Evolutionary conservation across 92 coral and sea anemone genomes (phyloP), one percentile per base, ranked within the genome.

Genomic region (Epizoanthus rinbou): DNA sequence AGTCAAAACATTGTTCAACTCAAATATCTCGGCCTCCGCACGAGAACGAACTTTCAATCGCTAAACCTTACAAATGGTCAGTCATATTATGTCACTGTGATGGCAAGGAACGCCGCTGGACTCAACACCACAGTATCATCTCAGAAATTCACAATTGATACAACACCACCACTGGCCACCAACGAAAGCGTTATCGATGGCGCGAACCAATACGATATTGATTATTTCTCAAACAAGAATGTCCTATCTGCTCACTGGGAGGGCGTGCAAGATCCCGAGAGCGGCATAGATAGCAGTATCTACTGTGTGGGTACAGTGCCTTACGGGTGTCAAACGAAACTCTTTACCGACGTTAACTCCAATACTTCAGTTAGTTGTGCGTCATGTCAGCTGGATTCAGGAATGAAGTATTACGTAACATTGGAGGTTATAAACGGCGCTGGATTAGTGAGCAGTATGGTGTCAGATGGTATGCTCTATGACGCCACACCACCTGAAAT

Each of bases 231-330:
- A 14, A 79, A 87, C 13, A 33, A 67, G 19, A 91, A 76, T 56
- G 70, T 79, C 8, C 71, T 94, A 31, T 74, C 93, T 7, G 96
- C 92, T 3, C 94, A 87, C 80, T 96, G 99, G 99, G 98, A 94
- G 63, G 76, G 67, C 53, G 80, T 95, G 47, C 73, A 73, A 9
- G 99, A 96, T 69, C 88, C 90, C 3, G 95, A 97, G 50, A 97
- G 99, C 83, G 92, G 92, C 16, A 83, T 97, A 14, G 24, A 60
- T 13, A 84, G 73, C 19, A 88, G 88, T 62, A 76, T 65, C 23
- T 97, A 90, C 85, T 97, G 99, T 56, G 59, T 97, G 1, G 99
- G 99, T 15, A 91, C 93, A 13, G 89, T 81, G 18, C 99, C 95
- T n/a, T 85, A 53, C 13, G 95, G 98, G 3, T 97, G 99, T 41